A percentile compares a stretch with the other conserved stretches of the same genome.
phyloP scores from a whole-genome alignment of 1,140 invertebrate species.

The Neodiprion pinetum region DNA sequence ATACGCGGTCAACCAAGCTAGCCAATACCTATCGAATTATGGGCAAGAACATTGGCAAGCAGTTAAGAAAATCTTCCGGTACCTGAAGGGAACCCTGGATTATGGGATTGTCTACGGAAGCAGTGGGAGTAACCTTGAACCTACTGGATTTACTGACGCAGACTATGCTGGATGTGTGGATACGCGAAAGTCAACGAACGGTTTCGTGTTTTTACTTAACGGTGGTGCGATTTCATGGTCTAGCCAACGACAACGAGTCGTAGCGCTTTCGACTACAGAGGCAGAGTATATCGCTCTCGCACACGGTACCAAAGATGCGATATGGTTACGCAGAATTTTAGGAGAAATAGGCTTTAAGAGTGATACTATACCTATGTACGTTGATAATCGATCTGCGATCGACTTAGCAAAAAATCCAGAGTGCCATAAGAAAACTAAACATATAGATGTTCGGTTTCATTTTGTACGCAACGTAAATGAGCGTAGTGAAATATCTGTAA shows the following conservation, averaged over 20 bases:
- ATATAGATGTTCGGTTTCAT: slow-evolving; percentile 50
- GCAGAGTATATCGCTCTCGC: slow-evolving; percentile 51
- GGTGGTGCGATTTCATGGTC: slow-evolving; percentile 22
- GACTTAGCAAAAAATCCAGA: slow-evolving; percentile 39
- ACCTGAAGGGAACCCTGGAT: too few species aligned
- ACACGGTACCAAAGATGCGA: slow-evolving; percentile 33
- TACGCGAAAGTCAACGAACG: slow-evolving; percentile 25
- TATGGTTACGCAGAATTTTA: slow-evolving; percentile 36
- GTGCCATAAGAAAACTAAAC: slow-evolving; percentile 49
- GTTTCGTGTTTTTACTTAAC: slow-evolving; percentile 23
- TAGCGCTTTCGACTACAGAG: slow-evolving; percentile 40
- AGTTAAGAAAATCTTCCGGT: too few species aligned
- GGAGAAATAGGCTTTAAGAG: slow-evolving; percentile 9
- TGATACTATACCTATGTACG: slow-evolving; percentile 22
- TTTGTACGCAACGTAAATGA: slow-evolving; percentile 41
- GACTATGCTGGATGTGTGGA: slow-evolving; percentile 21
- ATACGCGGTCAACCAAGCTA: too few species aligned
- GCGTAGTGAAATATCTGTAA: slow-evolving; percentile 25
- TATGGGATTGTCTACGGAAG: background rate
- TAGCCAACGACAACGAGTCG: slow-evolving; percentile 21
- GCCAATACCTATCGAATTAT: too few species aligned
- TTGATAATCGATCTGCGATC: slow-evolving; percentile 42
- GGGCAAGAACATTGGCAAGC: too few species aligned
- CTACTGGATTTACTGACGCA: slow-evolving; percentile 18
- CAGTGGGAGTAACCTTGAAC: slow-evolving; percentile 11